Base-by-base conservation (phyloP, 2,888 invertebrate species). In the Toxonevra muliebris region DNA sequence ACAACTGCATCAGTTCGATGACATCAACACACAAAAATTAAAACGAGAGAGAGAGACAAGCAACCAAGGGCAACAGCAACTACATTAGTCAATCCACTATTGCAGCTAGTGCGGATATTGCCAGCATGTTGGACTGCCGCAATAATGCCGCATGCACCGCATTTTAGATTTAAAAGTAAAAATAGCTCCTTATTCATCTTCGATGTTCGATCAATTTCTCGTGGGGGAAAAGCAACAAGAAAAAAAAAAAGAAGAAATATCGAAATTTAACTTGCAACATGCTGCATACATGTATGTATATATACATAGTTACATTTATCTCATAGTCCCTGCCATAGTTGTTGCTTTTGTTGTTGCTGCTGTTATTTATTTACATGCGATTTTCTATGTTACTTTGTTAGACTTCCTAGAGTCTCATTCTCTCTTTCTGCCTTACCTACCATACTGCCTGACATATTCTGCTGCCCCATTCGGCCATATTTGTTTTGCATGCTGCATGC, bases 181-280 rank as follows among this genome's bases (percentile, higher is more conserved):
- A 82, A 82, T 80, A 82, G 79, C 80, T 82, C 75, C 81, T 82
- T 82, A 82, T 82, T 82, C 82, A 82, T 82, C 79, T 82, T 79
- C 77, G 77, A 81, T 77, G 76, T 15, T 54, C 69, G 65, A 65
- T 67, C 71, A 59, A 67, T 63, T 42, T 57, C 71, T 71, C 74
- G 73, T 12, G 41, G 61, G 50, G 20, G 42, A 61, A 30, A 52
- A 48, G 64, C 48, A 12, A n/a, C 40, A 40, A 11, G 30, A 1
- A 17, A 17, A 65, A 17, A 15, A 58, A 50, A 12, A 40, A 57
- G 19, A 15, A n/a, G 45, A 17, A 30, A 54, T 43, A 55, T 30
- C 63, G 20, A 42, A 59, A 20, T 30, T 7, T 42, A 54, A 50
- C 53, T 59, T 59, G 68, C 67, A 70, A 69, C 68, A 66, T 59